Percentiles rank a stretch among this genome's conserved stretches.
Conservation (phyloP, 2,797 vertebrate species). For the Tympanoctomys barrerae region DNA sequence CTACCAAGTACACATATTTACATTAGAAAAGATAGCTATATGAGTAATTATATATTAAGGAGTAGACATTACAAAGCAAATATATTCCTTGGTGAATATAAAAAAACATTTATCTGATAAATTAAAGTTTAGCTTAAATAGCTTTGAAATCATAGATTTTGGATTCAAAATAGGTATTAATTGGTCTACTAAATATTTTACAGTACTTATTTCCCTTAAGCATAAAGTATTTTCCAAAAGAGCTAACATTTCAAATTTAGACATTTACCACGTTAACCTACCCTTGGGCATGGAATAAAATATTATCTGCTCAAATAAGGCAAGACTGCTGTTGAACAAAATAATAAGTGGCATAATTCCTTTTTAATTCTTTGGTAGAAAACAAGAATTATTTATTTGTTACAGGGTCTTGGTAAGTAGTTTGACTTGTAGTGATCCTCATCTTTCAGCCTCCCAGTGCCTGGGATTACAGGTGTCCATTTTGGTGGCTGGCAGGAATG, state of each 20-base stretch:
- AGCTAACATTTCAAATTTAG: background rate
- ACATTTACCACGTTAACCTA: background rate
- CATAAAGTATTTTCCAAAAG: background rate
- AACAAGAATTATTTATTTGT: no score
- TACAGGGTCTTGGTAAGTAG: no score
- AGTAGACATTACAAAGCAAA: background rate
- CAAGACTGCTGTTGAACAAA: background rate
- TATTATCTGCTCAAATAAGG: background rate
- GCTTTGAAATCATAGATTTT: background rate
- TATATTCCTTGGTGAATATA: background rate
- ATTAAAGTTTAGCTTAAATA: background rate
- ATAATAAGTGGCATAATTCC: background rate
- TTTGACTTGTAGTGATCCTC: no score
- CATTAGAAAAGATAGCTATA: background rate
- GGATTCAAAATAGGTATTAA: background rate
- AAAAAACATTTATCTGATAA: background rate
- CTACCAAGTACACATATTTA: background rate
- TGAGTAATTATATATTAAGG: background rate
- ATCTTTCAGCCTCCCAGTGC: no score
- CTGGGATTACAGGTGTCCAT: no score
- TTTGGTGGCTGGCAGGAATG: no score
- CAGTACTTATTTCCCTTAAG: background rate
- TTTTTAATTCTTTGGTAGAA: no score
- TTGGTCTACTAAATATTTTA: background rate
- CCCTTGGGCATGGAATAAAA: background rate